These are phyloP conservation scores for Microcebus ravelobensis DNA, from an alignment of 2,113 vertebrate genomes.

Conservation along the genomic window DNA sequence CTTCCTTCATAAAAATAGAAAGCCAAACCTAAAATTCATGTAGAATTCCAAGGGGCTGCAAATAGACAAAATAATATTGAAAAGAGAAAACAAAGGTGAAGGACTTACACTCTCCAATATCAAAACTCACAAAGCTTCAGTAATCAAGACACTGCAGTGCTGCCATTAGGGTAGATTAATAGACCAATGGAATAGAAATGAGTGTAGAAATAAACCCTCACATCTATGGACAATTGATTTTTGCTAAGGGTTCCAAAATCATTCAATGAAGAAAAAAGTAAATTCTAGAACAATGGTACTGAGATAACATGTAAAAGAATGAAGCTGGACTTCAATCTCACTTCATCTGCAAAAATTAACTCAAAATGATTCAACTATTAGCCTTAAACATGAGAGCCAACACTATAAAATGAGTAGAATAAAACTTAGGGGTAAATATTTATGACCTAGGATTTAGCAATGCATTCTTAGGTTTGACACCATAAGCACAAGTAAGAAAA, in stretches of 20 bases:
- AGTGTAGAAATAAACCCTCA: background rate
- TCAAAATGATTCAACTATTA: background rate
- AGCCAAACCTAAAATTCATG: background rate
- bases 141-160: background rate
- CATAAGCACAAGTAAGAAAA: background rate
- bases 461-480: background rate
- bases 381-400: background rate
- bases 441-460: background rate
- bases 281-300: background rate
- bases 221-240: background rate
- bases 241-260: background rate
- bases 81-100: background rate
- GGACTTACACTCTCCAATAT: background rate
- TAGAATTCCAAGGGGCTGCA: background rate
- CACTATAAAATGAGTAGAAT: background rate
- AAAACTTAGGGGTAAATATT: background rate
- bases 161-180: background rate
- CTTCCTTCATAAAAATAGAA: background rate
- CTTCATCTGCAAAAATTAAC: background rate
- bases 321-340: too few species aligned
- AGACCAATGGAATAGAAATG: background rate
- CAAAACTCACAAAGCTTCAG: background rate
- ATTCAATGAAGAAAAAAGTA: background rate
- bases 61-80: background rate
- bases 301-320: background rate